Evolutionary conservation across 2,797 vertebrate species (phyloP).

Genomic region (Poecilia wingei): DNA sequence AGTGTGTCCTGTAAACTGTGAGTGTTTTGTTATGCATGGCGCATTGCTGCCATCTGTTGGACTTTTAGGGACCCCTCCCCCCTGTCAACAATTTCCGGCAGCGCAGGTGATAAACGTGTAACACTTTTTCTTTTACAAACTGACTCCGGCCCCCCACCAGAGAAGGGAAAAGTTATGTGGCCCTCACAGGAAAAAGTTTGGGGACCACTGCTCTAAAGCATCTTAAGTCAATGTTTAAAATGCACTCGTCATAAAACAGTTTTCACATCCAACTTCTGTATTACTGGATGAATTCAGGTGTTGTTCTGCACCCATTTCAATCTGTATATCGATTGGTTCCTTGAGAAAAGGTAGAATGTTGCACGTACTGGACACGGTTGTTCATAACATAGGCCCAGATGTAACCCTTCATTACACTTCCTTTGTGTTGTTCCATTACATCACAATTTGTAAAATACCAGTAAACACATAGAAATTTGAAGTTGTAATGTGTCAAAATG

Average conservation of each 20-base stretch:
- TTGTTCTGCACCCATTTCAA: constrained; percentile 37
- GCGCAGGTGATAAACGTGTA: too few species aligned
- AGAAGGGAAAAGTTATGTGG: too few species aligned
- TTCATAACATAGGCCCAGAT: constrained; percentile 56
- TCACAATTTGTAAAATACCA: neutral
- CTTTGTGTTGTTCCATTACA: neutral
- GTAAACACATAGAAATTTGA: neutral
- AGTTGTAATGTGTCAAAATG: neutral
- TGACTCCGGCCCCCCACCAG: too few species aligned
- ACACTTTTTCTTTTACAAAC: too few species aligned
- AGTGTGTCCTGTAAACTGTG: too few species aligned
- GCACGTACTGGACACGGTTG: constrained; percentile 54
- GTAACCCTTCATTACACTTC: constrained; percentile 58
- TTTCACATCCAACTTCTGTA: neutral
- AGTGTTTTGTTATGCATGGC: too few species aligned
- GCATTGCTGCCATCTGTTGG: too few species aligned
- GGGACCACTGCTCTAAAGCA: neutral
- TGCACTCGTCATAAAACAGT: neutral
- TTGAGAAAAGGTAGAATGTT: constrained; percentile 45
- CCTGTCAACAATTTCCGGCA: too few species aligned
- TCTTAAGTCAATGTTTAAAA: neutral
- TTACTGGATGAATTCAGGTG: constrained; percentile 1
- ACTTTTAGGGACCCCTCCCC: too few species aligned
- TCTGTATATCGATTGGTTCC: constrained; percentile 51
- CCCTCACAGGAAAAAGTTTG: too few species aligned